Conservation (phyloP, 1,140 invertebrate genomes). For the Danaus melanippus region DNA sequence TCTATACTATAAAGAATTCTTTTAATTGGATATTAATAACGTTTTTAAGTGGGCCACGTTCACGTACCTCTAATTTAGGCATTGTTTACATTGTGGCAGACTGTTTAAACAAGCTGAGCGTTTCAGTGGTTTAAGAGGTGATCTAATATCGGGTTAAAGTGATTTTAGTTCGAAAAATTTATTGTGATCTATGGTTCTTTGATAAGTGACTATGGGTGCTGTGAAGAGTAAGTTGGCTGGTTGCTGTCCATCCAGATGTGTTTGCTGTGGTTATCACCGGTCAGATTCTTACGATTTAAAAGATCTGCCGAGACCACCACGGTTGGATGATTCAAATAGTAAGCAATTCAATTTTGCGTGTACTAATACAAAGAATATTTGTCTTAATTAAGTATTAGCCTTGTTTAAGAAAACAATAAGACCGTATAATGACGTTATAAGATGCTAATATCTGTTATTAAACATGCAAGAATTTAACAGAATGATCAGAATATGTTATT, state of each 20-base stretch:
- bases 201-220: conserved; percentile 36
- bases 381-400: no score
- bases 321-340: conserved; percentile 37
- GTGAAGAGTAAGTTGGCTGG: conserved; percentile 43
- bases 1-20: conserved; percentile 17
- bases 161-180: conserved; percentile 14
- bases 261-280: conserved; percentile 33
- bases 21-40: conserved; percentile 29
- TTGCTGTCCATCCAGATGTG: conserved; percentile 31
- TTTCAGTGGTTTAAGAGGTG: conserved; percentile 31
- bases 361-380: no score
- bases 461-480: no score
- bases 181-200: conserved; percentile 22
- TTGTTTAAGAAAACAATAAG: no score
- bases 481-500: no score
- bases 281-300: conserved; percentile 46
- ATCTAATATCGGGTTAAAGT: conserved; percentile 37
- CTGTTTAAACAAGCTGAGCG: conserved; percentile 35
- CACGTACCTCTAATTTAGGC: conserved; percentile 29
- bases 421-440: no score
- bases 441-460: no score
- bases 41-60: conserved; percentile 23
- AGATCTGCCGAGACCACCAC: conserved; percentile 50
- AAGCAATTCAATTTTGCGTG: conserved; percentile 10
- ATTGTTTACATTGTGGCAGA: conserved; percentile 48